These are phyloP conservation scores for Potamilus streckersoni DNA, from an alignment of 1,140 invertebrate genomes.

Conservation along the genomic window DNA sequence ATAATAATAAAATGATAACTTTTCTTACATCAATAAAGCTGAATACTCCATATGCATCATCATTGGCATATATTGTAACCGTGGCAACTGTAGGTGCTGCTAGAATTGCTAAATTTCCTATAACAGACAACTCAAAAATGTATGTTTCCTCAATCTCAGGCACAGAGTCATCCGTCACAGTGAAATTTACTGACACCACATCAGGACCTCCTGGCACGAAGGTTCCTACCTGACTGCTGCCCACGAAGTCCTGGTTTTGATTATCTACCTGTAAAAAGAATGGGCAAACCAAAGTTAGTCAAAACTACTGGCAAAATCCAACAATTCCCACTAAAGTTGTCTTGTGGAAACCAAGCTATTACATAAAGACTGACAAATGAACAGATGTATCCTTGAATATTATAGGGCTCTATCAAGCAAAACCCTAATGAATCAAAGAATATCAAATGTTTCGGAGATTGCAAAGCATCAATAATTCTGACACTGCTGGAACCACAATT, in stretches of 20 bases:
- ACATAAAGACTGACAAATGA: too few relatives aligned
- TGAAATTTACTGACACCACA: conserved; percentile 49
- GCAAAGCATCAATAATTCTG: too few relatives aligned
- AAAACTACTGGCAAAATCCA: too few relatives aligned
- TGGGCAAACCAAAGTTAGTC: too few relatives aligned
- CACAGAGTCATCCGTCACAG: conserved; percentile 54
- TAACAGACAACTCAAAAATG: conserved; percentile 41
- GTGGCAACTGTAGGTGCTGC: conserved; percentile 35
- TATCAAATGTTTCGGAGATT: too few relatives aligned
- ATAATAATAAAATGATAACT: neutral
- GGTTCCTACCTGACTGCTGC: conserved; percentile 51
- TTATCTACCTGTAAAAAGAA: conserved; percentile 42
- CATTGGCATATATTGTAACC: conserved; percentile 59
- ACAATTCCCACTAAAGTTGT: too few relatives aligned
- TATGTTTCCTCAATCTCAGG: conserved; percentile 60
- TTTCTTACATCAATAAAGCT: conserved; percentile 50
- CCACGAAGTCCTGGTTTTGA: conserved; percentile 51
- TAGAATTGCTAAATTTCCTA: conserved; percentile 30
- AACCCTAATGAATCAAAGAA: too few relatives aligned
- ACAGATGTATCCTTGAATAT: too few relatives aligned
- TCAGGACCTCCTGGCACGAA: conserved; percentile 40
- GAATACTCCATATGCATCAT: conserved; percentile 65
- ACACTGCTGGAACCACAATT: too few relatives aligned
- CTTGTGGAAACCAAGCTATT: too few relatives aligned
- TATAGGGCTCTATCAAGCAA: too few relatives aligned